Base-by-base conservation (phyloP, 2,888 invertebrate species). In the Plusia festucae region DNA sequence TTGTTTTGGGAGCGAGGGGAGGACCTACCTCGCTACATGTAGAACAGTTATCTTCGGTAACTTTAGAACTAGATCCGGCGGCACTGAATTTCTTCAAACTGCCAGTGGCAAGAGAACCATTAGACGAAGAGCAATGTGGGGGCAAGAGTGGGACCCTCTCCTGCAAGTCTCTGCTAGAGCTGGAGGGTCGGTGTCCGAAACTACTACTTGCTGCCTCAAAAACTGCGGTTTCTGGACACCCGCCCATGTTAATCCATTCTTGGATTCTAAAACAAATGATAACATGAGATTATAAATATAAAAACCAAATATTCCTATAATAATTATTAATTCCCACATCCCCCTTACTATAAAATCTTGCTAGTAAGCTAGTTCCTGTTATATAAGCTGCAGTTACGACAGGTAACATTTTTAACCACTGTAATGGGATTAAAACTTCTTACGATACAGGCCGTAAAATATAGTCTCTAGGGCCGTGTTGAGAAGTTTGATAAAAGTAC, bases 1-100 rank as follows among this genome's bases (percentile, higher is more conserved):
- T 94, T 1, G 90, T 84, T 71, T 93, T 92, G 3, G 94, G 94
- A 1, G 87, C 92, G 11, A 93, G 84, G 0, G 93, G 91, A 1
- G 95, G 94, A 11, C 92, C 91, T 79, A 92, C 91, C 79, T 95
- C 93, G 70, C 95, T 92, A 79, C 94, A 91, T 0, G 91, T 91
- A 24, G 94, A 92, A 68, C 93, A 90, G 62, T 87, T 90, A 65
- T 94, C 94, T 49, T 94, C 94, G 0, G 84, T 73, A 18, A 88
- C 84, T 72, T 88, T 90, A 0, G 91, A 90, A 69, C 88, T 90
- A 4, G 92, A 91, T 11, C 93, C 87, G 0, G 91, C 91, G 1
- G 87, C 82, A 46, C 88, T 91, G 73, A 93, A 91, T 68, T 94
- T 93, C 64, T 92, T 93, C 4, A 95, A 82, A 78, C 95, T 95